phyloP scores from a whole-genome alignment of 2,888 invertebrate species.

The Polymixis lichenea region DNA sequence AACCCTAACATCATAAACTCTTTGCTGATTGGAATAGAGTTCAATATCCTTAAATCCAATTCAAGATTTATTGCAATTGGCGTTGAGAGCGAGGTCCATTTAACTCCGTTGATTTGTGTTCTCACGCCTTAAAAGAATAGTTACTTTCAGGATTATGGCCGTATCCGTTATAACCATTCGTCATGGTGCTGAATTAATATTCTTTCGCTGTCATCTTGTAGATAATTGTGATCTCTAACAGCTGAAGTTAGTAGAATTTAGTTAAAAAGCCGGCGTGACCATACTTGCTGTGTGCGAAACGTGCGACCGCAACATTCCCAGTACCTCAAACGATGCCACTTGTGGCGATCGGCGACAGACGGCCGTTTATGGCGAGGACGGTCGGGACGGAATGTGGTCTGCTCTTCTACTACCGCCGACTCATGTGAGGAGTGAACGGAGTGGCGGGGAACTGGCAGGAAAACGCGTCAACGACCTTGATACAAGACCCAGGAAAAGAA shows the following conservation, averaged over 20 bases:
- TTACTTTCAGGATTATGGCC: constrained; percentile 40
- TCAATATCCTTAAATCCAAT: constrained; percentile 26
- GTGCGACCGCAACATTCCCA: constrained; percentile 82
- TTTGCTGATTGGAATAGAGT: constrained; percentile 37
- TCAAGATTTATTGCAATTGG: constrained; percentile 53
- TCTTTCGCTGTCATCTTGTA: constrained; percentile 53
- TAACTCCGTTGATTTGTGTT: constrained; percentile 53
- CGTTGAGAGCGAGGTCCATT: constrained; percentile 47
- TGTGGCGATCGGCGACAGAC: constrained; percentile 80
- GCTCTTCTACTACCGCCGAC: constrained; percentile 66
- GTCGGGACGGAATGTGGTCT: constrained; percentile 85
- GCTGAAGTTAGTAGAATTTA: constrained; percentile 68
- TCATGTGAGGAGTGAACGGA: constrained; percentile 67
- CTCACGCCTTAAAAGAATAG: constrained; percentile 57
- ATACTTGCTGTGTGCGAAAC: constrained; percentile 84
- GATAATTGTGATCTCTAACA: constrained; percentile 76
- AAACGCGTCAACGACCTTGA: not conserved
- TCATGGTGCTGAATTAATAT: constrained; percentile 50
- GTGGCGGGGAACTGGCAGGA: constrained; percentile 20
- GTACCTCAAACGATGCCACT: constrained; percentile 76
- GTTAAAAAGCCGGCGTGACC: constrained; percentile 76
- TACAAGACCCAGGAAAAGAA: not conserved
- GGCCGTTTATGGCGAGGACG: constrained; percentile 86
- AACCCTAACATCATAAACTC: constrained; percentile 27
- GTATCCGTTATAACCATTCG: constrained; percentile 41